Evolutionary conservation across 2,797 vertebrate genomes (phyloP).

Genomic region (Pipistrellus pygmaeus): DNA sequence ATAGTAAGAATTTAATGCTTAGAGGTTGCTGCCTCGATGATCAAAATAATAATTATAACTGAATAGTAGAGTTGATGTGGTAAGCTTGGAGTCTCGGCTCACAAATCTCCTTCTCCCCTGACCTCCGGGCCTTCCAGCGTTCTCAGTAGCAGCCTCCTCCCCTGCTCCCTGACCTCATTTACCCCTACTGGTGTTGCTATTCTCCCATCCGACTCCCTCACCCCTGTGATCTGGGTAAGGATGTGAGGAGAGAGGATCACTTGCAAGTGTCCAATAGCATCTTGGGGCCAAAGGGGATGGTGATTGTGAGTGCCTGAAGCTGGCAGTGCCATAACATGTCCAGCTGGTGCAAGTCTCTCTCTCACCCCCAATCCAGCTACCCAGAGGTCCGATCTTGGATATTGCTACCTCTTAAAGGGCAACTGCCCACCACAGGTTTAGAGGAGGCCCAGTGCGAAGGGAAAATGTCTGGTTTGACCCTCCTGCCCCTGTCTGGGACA

Average conservation of each 20-base stretch:
- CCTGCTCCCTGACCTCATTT: too few species aligned
- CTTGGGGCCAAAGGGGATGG: neutral
- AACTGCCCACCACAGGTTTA: neutral
- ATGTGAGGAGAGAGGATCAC: neutral
- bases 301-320: neutral
- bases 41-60: neutral
- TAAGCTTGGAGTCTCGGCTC: neutral
- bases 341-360: neutral
- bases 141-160: neutral
- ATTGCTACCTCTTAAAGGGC: too few species aligned
- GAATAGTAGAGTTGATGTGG: neutral
- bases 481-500: neutral
- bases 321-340: neutral
- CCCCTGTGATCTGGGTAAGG: neutral
- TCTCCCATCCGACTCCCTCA: neutral
- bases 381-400: neutral
- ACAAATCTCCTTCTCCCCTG: accelerated
- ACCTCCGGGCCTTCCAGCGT: neutral
- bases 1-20: neutral
- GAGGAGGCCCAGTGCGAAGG: neutral
- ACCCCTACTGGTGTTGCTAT: too few species aligned
- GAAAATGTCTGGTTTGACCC: accelerated
- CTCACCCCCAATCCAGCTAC: neutral
- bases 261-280: neutral
- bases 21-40: neutral